Base-by-base conservation (phyloP, 2,888 invertebrate species). In the Spialia ferax region DNA sequence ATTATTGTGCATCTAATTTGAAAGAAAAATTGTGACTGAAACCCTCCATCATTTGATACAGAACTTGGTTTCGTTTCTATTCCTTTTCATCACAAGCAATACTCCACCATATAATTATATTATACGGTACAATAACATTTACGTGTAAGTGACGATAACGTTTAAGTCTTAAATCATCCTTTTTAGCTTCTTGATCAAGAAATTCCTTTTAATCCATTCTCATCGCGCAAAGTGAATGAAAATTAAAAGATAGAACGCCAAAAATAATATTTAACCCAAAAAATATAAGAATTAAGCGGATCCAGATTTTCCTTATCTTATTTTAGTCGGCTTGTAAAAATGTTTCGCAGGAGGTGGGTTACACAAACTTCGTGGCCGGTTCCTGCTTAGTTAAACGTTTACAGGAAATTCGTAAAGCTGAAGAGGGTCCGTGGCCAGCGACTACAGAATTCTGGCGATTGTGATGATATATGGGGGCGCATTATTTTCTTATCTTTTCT, bases 401-500 rank as follows among this genome's bases (percentile, higher is more conserved):
- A 86, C 79, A 82, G 83, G 81, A 81, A 85, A 83, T 85, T 85
- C 85, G 78, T 81, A 80, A 79, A 78, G 75, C 82, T 91, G 88
- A 92, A 85, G 84, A 91, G 91, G 93, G 92, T 91, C 87, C 83
- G 78, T 86, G 86, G 86, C 84, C 85, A 84, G 84, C 83, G 84
- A 79, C 82, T 84, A 80, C 79, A 85, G 88, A 91, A 89, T 91
- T 91, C 86, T 87, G 84, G 91, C 89, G 92, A 91, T 92, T 93
- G 89, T 84, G 86, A 93, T 94, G 93, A 94, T 93, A 92, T 93
- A 93, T 91, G 91, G 84, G 84, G 83, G 88, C 83, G 92, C 87
- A 92, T 93, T 93, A 93, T 93, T 91, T 93, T 91, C 93, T 93
- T 93, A 93, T 93, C 93, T 91, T 89, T 87, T 89, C 90, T 90